These are phyloP conservation scores for Theristicus caerulescens DNA, from an alignment of 2,113 vertebrate genomes.

Conservation along the genomic window DNA sequence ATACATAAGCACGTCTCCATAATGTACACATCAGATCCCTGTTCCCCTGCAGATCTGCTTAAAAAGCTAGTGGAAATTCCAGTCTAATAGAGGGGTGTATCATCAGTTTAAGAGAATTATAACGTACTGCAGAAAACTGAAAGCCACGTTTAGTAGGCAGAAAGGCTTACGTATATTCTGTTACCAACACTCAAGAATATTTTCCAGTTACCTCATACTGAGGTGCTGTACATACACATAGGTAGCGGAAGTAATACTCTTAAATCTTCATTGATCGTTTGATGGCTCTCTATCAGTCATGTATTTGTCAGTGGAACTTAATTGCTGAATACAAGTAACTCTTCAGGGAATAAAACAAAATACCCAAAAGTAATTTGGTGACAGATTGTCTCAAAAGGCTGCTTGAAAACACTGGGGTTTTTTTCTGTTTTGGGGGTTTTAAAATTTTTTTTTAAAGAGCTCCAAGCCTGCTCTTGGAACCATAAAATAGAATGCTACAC, in stretches of 20 bases:
- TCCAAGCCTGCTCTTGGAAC: background rate
- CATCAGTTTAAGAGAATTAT: background rate
- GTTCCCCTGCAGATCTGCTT: background rate
- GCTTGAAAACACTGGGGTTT: background rate
- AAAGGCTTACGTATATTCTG: rapidly evolving
- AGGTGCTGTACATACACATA: background rate
- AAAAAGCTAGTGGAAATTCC: background rate
- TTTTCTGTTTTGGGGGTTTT: background rate
- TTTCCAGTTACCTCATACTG: background rate
- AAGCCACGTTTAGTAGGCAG: background rate
- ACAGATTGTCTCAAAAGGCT: background rate
- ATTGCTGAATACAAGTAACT: background rate
- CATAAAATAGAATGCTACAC: background rate
- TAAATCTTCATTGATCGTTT: background rate
- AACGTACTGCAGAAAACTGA: background rate
- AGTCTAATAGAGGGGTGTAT: background rate
- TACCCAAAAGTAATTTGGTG: background rate
- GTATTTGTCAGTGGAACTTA: background rate
- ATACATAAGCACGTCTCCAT: background rate
- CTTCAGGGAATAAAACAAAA: background rate
- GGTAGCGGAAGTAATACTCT: background rate
- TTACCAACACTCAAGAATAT: background rate
- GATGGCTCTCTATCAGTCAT: background rate
- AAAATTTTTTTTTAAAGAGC: background rate
- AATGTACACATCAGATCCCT: background rate